These are phyloP conservation scores for Tapirus indicus DNA, from an alignment of 2,797 vertebrate species.

Conservation along the genomic window DNA sequence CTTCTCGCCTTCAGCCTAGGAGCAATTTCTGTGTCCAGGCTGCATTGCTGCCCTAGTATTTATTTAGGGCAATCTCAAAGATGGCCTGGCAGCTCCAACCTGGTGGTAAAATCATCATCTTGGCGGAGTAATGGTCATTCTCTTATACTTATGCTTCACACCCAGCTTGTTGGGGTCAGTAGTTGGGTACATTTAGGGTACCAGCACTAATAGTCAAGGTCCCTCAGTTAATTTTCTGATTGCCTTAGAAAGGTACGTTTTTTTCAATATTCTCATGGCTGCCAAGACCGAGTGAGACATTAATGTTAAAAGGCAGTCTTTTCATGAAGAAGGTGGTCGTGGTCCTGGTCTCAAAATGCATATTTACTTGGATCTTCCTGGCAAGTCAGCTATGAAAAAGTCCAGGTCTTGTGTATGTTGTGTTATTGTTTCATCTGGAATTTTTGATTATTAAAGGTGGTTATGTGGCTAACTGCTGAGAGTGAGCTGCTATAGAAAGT, in stretches of 20 bases:
- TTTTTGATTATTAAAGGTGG: not conserved
- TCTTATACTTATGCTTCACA: not conserved
- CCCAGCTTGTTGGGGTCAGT: not conserved
- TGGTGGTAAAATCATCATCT: not conserved
- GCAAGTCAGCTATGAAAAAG: not conserved
- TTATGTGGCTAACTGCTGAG: not conserved
- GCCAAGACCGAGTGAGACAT: not conserved
- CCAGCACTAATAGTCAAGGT: not conserved
- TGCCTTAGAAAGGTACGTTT: not conserved
- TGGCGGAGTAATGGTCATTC: not conserved
- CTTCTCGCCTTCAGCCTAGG: not conserved
- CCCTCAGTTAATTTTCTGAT: constrained; percentile 1
- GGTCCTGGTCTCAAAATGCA: not conserved
- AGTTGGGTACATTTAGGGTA: not conserved
- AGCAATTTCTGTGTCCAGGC: not conserved
- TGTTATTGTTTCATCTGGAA: not conserved
- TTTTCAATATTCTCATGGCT: not conserved
- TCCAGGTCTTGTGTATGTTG: not conserved
- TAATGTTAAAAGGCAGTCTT: not conserved
- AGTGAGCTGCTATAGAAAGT: not conserved
- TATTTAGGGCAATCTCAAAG: not conserved
- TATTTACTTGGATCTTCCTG: not conserved
- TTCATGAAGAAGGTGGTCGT: not conserved
- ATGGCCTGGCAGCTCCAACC: not conserved
- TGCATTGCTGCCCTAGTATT: not conserved